Evolutionary conservation across 2,797 vertebrate genomes (phyloP).

Genomic region (Amazona finschi): DNA sequence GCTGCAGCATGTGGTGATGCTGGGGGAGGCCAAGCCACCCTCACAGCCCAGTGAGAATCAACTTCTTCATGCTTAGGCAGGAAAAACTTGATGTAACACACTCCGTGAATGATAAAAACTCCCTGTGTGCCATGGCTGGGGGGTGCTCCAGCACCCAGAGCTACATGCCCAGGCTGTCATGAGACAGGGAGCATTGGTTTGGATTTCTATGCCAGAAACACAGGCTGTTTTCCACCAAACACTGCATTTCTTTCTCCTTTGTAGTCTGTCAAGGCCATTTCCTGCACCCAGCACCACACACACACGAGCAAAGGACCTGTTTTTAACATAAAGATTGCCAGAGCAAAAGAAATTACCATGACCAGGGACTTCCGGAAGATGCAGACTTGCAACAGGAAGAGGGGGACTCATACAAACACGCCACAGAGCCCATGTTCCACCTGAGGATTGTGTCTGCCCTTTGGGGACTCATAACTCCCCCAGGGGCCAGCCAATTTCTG

Average conservation of each 20-base stretch:
- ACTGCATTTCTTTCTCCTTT: background rate
- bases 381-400: rapidly evolving
- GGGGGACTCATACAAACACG: background rate
- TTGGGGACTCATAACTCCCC: rapidly evolving
- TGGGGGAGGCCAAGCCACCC: background rate
- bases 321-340: background rate
- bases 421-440: rapidly evolving
- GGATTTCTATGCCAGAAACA: background rate
- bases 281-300: background rate
- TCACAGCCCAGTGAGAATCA: background rate
- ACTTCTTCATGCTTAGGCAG: background rate
- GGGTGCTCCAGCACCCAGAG: background rate
- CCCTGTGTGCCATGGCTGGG: rapidly evolving
- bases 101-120: background rate
- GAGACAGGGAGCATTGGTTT: background rate
- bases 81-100: background rate
- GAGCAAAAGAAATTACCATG: background rate
- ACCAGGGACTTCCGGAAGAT: background rate
- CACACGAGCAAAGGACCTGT: rapidly evolving
- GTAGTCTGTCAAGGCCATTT: background rate
- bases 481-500: background rate
- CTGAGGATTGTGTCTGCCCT: background rate
- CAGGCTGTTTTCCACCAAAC: background rate
- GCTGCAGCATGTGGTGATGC: background rate
- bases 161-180: rapidly evolving